Evolutionary conservation across 2,797 vertebrate species (phyloP).

Genomic region (Crotalus adamanteus): DNA sequence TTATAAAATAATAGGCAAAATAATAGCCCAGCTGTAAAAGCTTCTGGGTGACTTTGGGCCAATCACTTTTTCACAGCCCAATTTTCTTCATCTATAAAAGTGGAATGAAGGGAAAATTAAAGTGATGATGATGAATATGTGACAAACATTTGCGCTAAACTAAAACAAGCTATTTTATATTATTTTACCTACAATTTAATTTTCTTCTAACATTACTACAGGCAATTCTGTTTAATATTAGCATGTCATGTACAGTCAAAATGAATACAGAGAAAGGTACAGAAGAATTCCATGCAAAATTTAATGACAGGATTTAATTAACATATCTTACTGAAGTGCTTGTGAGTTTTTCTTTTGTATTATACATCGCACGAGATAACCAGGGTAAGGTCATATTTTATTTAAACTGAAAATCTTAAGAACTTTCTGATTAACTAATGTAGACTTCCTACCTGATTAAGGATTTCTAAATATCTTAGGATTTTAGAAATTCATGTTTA

Average conservation of each 20-base stretch:
- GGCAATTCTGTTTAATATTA: constrained; percentile 38
- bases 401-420: constrained; percentile 50
- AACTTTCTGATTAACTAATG: constrained; percentile 64
- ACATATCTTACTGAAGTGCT: constrained; percentile 51
- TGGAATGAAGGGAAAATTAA: not conserved
- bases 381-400: constrained; percentile 48
- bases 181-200: constrained; percentile 43
- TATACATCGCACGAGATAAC: constrained; percentile 57
- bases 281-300: constrained; percentile 56
- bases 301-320: constrained; percentile 67
- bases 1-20: not conserved
- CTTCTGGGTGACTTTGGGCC: not conserved
- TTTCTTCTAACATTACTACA: constrained; percentile 43
- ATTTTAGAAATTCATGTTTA: constrained; percentile 66
- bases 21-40: not conserved
- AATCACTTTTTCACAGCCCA: not conserved
- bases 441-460: constrained; percentile 59
- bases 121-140: not conserved
- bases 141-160: constrained; percentile 12
- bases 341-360: constrained; percentile 59
- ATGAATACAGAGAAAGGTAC: constrained; percentile 52
- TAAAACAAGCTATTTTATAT: constrained; percentile 33
- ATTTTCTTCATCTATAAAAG: not conserved
- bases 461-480: constrained; percentile 61
- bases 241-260: constrained; percentile 50